These are phyloP conservation scores for Clarias laeviceps DNA, from an alignment of 2,797 vertebrate species.

Conservation along the genomic window DNA sequence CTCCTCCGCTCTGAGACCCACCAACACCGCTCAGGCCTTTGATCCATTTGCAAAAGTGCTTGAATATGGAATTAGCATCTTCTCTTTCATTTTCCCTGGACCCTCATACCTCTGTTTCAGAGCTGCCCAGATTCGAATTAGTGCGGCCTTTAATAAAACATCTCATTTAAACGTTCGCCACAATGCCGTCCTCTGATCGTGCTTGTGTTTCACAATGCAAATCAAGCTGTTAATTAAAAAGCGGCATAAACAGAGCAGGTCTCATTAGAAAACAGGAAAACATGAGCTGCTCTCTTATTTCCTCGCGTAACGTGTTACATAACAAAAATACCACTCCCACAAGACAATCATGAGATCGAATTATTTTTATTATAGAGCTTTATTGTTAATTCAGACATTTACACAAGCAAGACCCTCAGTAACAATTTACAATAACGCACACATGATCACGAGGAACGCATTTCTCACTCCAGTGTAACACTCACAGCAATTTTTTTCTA, in stretches of 20 bases:
- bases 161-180: constrained; percentile 68
- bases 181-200: constrained; percentile 56
- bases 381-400: constrained; percentile 48
- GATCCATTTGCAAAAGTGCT: constrained; percentile 69
- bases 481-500: constrained; percentile 33
- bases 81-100: constrained; percentile 60
- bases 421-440: constrained; percentile 37
- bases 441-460: constrained; percentile 15
- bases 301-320: neutral
- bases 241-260: neutral
- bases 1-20: constrained; percentile 46
- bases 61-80: constrained; percentile 64
- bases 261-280: constrained; percentile 10
- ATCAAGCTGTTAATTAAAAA: constrained; percentile 74
- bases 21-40: constrained; percentile 68
- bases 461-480: constrained; percentile 40
- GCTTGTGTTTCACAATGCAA: constrained; percentile 66
- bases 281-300: constrained; percentile 4
- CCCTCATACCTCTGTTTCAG: constrained; percentile 57
- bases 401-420: constrained; percentile 38
- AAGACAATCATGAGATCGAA: neutral
- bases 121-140: constrained; percentile 6
- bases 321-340: neutral
- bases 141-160: constrained; percentile 69
- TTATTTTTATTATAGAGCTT: constrained; percentile 6